phyloP scores from a whole-genome alignment of 2,113 vertebrate genomes.

The rat (Rattus norvegicus) region DNA sequence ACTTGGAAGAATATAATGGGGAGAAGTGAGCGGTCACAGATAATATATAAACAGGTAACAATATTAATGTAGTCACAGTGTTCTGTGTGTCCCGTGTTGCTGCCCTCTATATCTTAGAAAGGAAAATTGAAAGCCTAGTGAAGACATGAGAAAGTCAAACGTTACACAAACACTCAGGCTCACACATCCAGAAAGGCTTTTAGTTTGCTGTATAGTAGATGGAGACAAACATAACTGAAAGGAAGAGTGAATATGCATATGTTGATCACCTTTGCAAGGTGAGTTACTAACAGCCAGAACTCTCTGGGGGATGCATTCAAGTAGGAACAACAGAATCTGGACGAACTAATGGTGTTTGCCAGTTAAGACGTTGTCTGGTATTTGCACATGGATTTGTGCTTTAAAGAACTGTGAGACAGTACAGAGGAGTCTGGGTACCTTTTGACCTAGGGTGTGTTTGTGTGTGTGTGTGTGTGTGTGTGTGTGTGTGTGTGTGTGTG shows the following conservation, averaged over 20 bases:
- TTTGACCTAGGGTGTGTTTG: neutral
- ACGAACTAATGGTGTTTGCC: neutral
- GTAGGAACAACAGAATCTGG: neutral
- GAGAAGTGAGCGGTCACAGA: conserved; percentile 66
- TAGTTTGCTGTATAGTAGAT: conserved; percentile 46
- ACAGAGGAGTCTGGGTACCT: neutral
- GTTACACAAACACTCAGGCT: neutral
- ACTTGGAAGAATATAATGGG: conserved; percentile 79
- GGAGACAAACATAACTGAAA: neutral
- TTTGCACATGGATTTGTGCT: neutral
- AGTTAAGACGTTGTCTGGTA: neutral
- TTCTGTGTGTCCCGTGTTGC: neutral
- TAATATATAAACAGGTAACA: conserved; percentile 74
- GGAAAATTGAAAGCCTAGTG: conserved; percentile 45
- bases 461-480: neutral
- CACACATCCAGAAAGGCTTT: neutral
- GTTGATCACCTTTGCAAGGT: neutral
- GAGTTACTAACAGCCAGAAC: neutral
- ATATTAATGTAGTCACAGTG: conserved; percentile 50
- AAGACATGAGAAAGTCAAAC: conserved; percentile 48
- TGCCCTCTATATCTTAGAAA: conserved; percentile 33
- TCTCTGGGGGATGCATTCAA: neutral
- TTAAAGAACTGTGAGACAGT: neutral
- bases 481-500: neutral
- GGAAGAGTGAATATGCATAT: neutral